phyloP scores from a whole-genome alignment of 2,113 vertebrate genomes.

The Daboia siamensis region DNA sequence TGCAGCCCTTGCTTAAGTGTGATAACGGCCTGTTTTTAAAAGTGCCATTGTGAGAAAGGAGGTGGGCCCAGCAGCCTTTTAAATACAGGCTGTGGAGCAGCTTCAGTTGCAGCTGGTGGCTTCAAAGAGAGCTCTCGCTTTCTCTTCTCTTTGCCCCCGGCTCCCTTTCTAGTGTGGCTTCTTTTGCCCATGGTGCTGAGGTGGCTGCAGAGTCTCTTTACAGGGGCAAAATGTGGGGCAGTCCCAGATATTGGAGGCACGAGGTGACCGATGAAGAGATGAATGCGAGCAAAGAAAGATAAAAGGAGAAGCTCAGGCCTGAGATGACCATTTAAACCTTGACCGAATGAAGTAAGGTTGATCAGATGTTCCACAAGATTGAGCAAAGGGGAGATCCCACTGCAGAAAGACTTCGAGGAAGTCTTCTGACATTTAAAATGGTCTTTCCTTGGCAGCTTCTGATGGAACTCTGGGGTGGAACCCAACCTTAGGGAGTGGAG shows the following conservation, averaged over 20 bases:
- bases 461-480: background rate
- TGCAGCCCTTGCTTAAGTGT: background rate
- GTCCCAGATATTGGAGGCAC: background rate
- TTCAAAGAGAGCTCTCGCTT: background rate
- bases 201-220: background rate
- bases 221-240: background rate
- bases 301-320: background rate
- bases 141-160: background rate
- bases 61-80: background rate
- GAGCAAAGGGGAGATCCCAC: background rate
- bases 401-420: background rate
- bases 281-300: background rate
- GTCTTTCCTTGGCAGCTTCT: background rate
- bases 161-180: background rate
- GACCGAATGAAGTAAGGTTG: background rate
- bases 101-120: background rate
- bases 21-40: background rate
- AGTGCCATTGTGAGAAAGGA: background rate
- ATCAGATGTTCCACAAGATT: background rate
- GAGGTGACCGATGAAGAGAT: background rate
- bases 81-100: background rate
- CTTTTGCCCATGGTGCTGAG: background rate
- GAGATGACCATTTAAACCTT: background rate
- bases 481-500: background rate
- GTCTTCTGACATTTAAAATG: background rate